A percentile compares a stretch with the other conserved stretches of the same genome.
phyloP scores from a whole-genome alignment of 2,797 vertebrate species.

The Anomalospiza imberbis region DNA sequence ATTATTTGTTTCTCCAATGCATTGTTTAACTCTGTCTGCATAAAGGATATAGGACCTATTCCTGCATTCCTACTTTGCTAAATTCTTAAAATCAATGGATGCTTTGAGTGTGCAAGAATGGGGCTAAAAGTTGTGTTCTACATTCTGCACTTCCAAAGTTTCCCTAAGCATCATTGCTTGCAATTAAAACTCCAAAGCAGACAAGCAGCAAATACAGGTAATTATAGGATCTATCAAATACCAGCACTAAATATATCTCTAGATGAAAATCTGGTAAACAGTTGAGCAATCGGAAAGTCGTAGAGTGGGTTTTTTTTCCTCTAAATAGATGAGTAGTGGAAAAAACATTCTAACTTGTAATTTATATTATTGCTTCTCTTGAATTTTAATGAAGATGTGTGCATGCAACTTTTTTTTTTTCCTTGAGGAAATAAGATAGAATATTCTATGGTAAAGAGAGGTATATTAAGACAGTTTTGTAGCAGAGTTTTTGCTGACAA shows the following conservation, averaged over 20 bases:
- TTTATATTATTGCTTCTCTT: neutral
- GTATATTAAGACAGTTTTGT: neutral
- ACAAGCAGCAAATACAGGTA: constrained; percentile 11
- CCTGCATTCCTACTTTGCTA: neutral
- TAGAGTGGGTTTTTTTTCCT: neutral
- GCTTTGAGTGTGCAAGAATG: neutral
- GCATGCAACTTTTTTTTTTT: neutral
- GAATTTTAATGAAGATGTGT: neutral
- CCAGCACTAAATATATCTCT: constrained; percentile 4
- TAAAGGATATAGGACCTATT: neutral
- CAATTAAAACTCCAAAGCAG: constrained; percentile 3
- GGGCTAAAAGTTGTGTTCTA: neutral
- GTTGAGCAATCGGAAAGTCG: neutral
- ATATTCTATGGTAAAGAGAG: neutral
- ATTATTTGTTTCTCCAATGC: neutral
- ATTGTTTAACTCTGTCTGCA: neutral
- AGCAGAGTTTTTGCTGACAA: neutral
- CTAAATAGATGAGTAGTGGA: neutral
- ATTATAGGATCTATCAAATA: constrained; percentile 28
- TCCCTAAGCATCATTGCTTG: neutral
- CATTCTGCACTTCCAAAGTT: neutral
- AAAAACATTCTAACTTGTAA: neutral
- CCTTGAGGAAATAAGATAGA: neutral
- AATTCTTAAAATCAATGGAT: neutral
- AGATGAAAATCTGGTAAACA: constrained; percentile 14